Evolutionary conservation across 1,140 invertebrate species (phyloP), one percentile per base, ranked within the genome.

Genomic region (Lepidotrigona ventralis): DNA sequence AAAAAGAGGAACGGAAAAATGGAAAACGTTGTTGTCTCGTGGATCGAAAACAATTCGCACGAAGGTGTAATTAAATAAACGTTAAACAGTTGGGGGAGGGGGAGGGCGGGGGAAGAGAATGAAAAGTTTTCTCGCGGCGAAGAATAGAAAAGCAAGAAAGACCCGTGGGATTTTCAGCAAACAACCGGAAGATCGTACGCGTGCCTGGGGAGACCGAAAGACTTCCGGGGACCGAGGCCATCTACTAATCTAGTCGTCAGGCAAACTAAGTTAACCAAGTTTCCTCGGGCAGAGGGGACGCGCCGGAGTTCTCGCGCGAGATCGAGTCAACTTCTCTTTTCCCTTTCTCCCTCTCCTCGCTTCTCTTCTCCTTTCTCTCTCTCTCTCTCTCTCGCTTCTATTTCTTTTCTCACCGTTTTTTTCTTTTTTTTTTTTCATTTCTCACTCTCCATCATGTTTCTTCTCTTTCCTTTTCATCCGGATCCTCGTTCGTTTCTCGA

Each of bases 231-330:
- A 21, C 29, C 60, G 64, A 69, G 75, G 79, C n/a, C 74, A 58
- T 54, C 64, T 74, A 83, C 75, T 87, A 86, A 86, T 86, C 85
- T 79, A 86, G 33, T 74, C 73, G 66, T 39, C 66, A 53, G 60
- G 29, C 56, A 79, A 86, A 86, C 54, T 73, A 78, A 86, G 71
- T 86, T 87, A 86, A 63, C 39, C n/a, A 53, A 23, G 14, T 81
- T 77, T 6, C 71, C 71, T 60, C 23, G 56, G 8, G 11, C 11
- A 33, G 1, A 9, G 19, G 3, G 8, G 23, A 19, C 2, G 51
- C 1, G 39, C 64, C n/a, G 39, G 81, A 85, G 26, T 76, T 85
- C 46, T 76, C 72, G 19, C 68, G 33, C 15, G 58, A 66, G 56
- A 73, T 19, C 26, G 5, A 33, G 33, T 33, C 33, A 3, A 21